A percentile compares a stretch with the other conserved stretches of the same genome.
These are phyloP conservation scores for Chaitophorus viminalis DNA, from an alignment of 2,888 invertebrate genomes.

Conservation along the genomic window DNA sequence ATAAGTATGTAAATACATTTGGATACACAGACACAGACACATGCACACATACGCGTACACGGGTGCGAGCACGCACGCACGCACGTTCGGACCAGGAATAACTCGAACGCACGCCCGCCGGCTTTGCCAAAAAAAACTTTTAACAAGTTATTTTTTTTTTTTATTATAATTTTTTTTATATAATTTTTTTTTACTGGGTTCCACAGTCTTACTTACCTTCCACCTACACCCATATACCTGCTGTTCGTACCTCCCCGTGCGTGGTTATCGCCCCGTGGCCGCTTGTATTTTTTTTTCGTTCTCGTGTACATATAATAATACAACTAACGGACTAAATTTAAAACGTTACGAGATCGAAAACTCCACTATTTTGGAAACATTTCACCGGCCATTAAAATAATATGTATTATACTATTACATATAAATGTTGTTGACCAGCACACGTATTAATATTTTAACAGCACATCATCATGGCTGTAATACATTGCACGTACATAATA, in stretches of 20 bases:
- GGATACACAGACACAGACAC: neutral
- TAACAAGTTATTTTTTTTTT: neutral
- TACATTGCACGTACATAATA: no score
- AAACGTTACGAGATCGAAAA: neutral
- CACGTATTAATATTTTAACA: neutral
- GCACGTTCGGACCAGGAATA: slow-evolving; percentile 13
- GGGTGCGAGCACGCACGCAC: neutral
- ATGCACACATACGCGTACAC: neutral
- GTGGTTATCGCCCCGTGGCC: neutral
- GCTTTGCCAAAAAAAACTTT: slow-evolving; percentile 15
- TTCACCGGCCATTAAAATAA: neutral
- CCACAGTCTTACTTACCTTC: neutral
- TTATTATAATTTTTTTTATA: neutral
- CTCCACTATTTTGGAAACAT: neutral
- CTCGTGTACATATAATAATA: neutral
- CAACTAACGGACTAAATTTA: no score
- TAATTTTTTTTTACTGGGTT: neutral
- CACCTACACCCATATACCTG: neutral
- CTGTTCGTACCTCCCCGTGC: neutral
- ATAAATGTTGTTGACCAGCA: no score
- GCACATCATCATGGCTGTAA: neutral
- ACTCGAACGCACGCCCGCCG: slow-evolving; percentile 1
- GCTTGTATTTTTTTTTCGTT: no score
- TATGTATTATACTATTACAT: neutral
- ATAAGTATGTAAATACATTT: no score